These are phyloP conservation scores for Tachina lurida DNA, from an alignment of 2,888 invertebrate species.

Conservation along the genomic window DNA sequence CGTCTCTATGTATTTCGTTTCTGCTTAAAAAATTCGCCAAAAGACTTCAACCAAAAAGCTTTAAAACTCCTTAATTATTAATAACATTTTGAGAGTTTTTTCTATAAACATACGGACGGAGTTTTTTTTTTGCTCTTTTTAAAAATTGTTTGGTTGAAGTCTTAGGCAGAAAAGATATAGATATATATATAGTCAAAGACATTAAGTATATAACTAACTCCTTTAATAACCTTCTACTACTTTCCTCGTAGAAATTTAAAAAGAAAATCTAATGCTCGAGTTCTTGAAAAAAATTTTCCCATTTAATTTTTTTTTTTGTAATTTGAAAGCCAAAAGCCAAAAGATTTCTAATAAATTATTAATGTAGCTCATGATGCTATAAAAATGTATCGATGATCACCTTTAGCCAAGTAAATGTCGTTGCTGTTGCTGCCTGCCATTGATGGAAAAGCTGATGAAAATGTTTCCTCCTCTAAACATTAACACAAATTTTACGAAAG, in stretches of 20 bases:
- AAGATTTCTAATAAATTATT: constrained; percentile 25
- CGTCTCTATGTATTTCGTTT: too few relatives aligned
- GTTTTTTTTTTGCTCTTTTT: too few relatives aligned
- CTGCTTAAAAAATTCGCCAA: too few relatives aligned
- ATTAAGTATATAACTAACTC: too few relatives aligned
- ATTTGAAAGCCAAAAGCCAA: neutral
- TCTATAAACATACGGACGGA: too few relatives aligned
- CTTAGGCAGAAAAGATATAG: too few relatives aligned
- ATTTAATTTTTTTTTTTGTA: neutral
- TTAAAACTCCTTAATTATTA: too few relatives aligned
- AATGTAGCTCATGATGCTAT: constrained; percentile 11
- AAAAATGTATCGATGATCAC: constrained; percentile 36
- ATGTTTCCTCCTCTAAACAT: neutral
- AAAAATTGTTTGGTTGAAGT: too few relatives aligned
- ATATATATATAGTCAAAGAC: too few relatives aligned
- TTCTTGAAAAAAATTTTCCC: too few relatives aligned
- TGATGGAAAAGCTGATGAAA: constrained; percentile 24
- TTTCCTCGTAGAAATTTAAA: neutral
- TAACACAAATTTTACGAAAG: constrained; percentile 3
- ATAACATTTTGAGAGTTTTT: too few relatives aligned
- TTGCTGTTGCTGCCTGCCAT: neutral
- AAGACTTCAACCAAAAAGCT: too few relatives aligned
- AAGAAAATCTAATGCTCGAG: neutral
- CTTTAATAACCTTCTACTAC: neutral
- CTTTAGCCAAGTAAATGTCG: constrained; percentile 38